phyloP scores from a whole-genome alignment of 2,113 vertebrate genomes.

The Odocoileus virginianus region DNA sequence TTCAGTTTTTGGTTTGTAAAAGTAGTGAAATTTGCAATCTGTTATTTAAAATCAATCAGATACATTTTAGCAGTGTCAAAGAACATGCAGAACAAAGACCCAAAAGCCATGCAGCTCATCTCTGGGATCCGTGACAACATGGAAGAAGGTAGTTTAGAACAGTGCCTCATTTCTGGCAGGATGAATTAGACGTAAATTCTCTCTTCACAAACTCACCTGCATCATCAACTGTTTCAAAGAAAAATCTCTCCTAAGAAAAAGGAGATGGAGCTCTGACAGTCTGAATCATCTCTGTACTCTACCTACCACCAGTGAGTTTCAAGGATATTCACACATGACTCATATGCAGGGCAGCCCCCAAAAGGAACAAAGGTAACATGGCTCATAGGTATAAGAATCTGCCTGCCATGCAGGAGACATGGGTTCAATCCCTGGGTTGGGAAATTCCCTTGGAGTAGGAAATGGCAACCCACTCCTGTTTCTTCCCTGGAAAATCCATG shows the following conservation, averaged over 20 bases:
- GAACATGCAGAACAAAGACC: not conserved
- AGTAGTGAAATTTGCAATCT: not conserved
- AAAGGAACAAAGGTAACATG: not conserved
- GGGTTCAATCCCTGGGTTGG: not conserved
- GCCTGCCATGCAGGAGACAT: not conserved
- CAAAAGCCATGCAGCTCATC: not conserved
- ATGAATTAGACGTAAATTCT: not conserved
- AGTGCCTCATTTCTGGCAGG: conserved; percentile 30
- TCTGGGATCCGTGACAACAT: conserved; percentile 51
- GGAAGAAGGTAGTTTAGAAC: conserved; percentile 68
- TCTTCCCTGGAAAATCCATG: not conserved
- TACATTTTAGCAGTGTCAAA: not conserved
- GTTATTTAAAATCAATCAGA: not conserved
- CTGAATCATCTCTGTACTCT: not conserved
- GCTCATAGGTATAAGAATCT: not conserved
- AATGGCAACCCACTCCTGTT: not conserved
- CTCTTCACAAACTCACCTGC: not conserved
- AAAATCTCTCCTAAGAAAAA: not conserved
- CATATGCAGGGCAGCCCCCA: not conserved
- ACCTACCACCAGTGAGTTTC: not conserved
- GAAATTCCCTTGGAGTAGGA: not conserved
- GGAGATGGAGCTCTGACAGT: not conserved
- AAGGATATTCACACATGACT: not conserved
- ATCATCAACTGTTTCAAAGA: not conserved
- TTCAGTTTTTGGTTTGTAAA: not conserved